These are phyloP conservation scores for Staurois parvus DNA, from an alignment of 2,797 vertebrate species.

Conservation along the genomic window DNA sequence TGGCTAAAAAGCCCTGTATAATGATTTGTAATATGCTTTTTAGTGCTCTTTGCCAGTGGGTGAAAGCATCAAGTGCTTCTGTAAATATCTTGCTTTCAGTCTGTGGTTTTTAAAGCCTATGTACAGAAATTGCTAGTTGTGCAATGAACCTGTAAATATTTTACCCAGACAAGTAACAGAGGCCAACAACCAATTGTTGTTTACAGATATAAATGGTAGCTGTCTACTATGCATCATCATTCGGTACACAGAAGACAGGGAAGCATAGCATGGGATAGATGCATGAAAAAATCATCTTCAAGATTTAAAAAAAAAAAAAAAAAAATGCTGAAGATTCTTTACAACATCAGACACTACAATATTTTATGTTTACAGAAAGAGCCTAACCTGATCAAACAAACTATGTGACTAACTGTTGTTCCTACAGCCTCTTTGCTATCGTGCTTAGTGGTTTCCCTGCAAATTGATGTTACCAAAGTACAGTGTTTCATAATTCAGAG, in stretches of 20 bases:
- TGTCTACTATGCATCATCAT: constrained; percentile 73
- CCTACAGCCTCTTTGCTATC: background rate
- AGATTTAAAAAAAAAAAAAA: background rate
- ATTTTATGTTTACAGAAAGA: background rate
- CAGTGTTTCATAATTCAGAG: too few species aligned
- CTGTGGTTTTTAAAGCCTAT: constrained; percentile 72
- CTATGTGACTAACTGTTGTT: background rate
- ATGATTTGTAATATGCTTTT: constrained; percentile 28
- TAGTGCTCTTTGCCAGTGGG: constrained; percentile 44
- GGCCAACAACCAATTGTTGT: constrained; percentile 80
- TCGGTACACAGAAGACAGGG: constrained; percentile 62
- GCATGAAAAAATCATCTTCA: background rate
- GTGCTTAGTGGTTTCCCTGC: background rate
- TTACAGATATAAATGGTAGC: constrained; percentile 80
- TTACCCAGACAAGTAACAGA: constrained; percentile 76
- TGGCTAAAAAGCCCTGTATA: constrained; percentile 67
- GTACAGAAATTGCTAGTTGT: constrained; percentile 78
- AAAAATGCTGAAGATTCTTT: background rate
- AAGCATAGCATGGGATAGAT: background rate
- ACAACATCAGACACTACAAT: background rate
- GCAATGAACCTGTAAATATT: constrained; percentile 78
- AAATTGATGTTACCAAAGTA: background rate
- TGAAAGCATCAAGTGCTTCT: constrained; percentile 71
- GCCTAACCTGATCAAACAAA: background rate
- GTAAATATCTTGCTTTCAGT: constrained; percentile 72